These are phyloP conservation scores for Pristionchus pacificus DNA, from an alignment of 1,140 invertebrate species.

Conservation along the genomic window DNA sequence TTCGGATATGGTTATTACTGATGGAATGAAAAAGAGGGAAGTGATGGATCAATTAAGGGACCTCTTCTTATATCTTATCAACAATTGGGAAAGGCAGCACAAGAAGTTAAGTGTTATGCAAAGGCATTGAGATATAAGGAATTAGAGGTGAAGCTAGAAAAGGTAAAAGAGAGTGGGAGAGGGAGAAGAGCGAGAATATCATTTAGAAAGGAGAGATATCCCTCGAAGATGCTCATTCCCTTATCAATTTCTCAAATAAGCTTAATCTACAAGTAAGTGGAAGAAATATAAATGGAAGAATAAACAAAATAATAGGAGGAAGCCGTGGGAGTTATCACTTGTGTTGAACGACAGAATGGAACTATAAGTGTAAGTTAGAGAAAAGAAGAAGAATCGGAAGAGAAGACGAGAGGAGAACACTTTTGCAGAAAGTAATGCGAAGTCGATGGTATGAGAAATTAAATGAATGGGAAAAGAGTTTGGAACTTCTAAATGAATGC, in stretches of 20 bases:
- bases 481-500: too few species aligned
- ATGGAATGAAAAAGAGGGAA: too few species aligned
- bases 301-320: conserved; percentile 74
- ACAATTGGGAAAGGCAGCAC: conserved; percentile 66
- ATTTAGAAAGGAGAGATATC: not conserved
- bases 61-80: conserved; percentile 82
- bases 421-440: too few species aligned
- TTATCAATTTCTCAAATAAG: conserved; percentile 86
- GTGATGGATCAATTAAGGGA: too few species aligned
- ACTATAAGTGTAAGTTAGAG: too few species aligned
- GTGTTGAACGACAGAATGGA: too few species aligned
- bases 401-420: too few species aligned
- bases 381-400: too few species aligned
- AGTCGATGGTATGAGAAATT: conserved; percentile 96
- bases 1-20: conserved; percentile 74
- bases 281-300: too few species aligned
- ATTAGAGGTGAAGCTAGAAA: conserved; percentile 78
- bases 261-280: conserved; percentile 75
- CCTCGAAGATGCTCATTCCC: not conserved
- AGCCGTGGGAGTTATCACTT: conserved; percentile 81
- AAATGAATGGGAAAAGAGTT: conserved; percentile 94
- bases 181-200: not conserved
- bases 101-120: conserved; percentile 73
- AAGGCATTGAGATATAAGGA: conserved; percentile 98
- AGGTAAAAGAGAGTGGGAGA: not conserved